Base-by-base conservation (phyloP, 2,113 vertebrate genomes). In the Urocolius indicus region DNA sequence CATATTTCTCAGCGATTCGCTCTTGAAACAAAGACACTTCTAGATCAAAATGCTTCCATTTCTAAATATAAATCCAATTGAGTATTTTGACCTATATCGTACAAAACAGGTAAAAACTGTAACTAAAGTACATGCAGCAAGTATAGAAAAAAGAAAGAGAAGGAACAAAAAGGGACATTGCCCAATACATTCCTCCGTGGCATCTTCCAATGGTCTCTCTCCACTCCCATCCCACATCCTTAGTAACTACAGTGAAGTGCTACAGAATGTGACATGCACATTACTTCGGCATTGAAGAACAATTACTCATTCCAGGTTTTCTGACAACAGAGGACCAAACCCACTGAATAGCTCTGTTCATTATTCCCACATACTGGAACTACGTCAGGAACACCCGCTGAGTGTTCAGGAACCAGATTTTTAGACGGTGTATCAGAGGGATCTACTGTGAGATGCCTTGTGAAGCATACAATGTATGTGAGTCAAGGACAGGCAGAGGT, bases 211-310 rank as follows among this genome's bases (percentile, higher is more conserved):
- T 4, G 16, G n/a, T 8, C 7, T 34, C 12, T 38, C 45, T 20
- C 38, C 38, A 13, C 12, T 8, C 38, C 19, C n/a, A 36, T 5
- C 5, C 22, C 43, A 16, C 8, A n/a, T 4, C 30, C 57, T 18
- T 15, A 29, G 45, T 2, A 24, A 43, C 27, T 51, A 11, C 48
- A 77, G 57, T 0, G 0, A 46, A 23, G 23, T 0, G 4, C 24
- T 63, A 36, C 36, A n/a, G 55, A 82, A 38, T 0, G 1, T 51
- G n/a, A n/a, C 3, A 2, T 1, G 30, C 22, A 20, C n/a, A 41
- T 22, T 55, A 17, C 51, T 49, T 43, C 2, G 29, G 43, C 20
- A 32, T 36, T 11, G 24, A 67, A 8, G 11, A 34, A 77, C 67
- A 73, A 16, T 13, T 8, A 36, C 22, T 55, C 77, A 43, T 18